Evolutionary conservation across 1,140 invertebrate genomes (phyloP).

Genomic region (Halesus radiatus): DNA sequence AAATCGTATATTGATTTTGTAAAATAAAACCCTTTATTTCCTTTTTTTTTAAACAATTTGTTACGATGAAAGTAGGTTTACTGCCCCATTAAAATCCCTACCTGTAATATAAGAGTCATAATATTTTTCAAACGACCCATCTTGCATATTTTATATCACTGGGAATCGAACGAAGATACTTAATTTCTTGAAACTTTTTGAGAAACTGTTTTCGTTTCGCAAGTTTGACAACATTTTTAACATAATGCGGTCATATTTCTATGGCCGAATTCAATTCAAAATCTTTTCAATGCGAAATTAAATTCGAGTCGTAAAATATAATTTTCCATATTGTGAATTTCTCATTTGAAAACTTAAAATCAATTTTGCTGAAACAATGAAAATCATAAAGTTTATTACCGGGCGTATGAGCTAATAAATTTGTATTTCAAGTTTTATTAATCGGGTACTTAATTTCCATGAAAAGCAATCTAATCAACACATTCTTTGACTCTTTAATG

Average conservation of each 20-base stretch:
- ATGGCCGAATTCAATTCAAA: not conserved
- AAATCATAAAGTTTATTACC: too few species aligned
- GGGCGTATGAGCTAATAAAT: not conserved
- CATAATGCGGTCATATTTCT: conserved; percentile 24
- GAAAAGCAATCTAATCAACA: too few species aligned
- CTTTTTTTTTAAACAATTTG: too few species aligned
- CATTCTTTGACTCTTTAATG: too few species aligned
- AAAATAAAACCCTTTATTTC: too few species aligned
- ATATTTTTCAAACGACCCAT: too few species aligned
- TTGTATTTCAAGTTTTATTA: not conserved
- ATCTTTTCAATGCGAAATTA: conserved; percentile 26
- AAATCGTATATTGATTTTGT: too few species aligned
- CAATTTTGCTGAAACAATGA: not conserved
- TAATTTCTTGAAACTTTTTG: not conserved
- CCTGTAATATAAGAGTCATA: too few species aligned
- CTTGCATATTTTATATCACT: too few species aligned
- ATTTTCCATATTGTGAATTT: conserved; percentile 32
- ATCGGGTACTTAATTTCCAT: not conserved
- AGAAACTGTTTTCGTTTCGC: conserved; percentile 8
- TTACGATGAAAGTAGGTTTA: too few species aligned
- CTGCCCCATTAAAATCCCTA: too few species aligned
- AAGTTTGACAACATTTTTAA: conserved; percentile 22
- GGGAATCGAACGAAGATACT: not conserved
- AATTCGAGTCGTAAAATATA: conserved; percentile 25
- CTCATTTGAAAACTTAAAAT: conserved; percentile 17